phyloP scores from a whole-genome alignment of 2,888 invertebrate genomes.

The Neoscelio sp. region DNA sequence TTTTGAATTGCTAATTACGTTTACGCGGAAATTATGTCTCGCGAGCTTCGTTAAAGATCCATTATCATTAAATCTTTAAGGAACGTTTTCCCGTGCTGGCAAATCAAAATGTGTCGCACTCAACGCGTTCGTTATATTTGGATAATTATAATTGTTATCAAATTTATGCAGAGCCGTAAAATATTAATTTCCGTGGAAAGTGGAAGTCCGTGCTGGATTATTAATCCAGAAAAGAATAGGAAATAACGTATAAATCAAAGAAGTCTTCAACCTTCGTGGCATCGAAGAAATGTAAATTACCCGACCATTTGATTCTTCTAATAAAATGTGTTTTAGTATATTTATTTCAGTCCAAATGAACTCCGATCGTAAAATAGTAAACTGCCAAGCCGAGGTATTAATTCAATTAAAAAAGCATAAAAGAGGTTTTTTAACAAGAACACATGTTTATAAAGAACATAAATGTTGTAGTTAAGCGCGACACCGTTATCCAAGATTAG shows the following conservation, averaged over 20 bases:
- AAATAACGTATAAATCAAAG: too few relatives aligned
- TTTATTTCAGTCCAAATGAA: background rate
- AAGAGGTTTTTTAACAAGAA: slow-evolving; percentile 27
- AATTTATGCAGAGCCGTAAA: background rate
- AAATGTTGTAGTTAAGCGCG: slow-evolving; percentile 43
- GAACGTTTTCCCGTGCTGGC: background rate
- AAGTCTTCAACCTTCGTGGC: too few relatives aligned
- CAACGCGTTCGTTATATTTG: slow-evolving; percentile 1
- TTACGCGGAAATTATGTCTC: slow-evolving; percentile 38
- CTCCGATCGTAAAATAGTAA: slow-evolving; percentile 17
- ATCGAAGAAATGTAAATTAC: too few relatives aligned
- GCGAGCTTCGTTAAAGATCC: slow-evolving; percentile 25
- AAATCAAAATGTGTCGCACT: slow-evolving; percentile 16
- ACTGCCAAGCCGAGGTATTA: slow-evolving; percentile 16
- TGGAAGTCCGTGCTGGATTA: too few relatives aligned
- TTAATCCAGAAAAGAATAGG: too few relatives aligned
- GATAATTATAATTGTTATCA: slow-evolving; percentile 14
- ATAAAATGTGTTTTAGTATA: background rate
- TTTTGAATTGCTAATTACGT: slow-evolving; percentile 44
- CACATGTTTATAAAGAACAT: slow-evolving; percentile 44
- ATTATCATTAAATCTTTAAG: slow-evolving; percentile 19
- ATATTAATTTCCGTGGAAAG: slow-evolving; percentile 9
- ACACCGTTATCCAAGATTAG: slow-evolving; percentile 61
- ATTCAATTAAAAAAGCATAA: slow-evolving; percentile 51
- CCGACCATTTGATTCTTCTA: background rate